Evolutionary conservation across 1,140 invertebrate species (phyloP), one percentile per base, ranked within the genome.

Genomic region (Leptinotarsa undecemlineata): DNA sequence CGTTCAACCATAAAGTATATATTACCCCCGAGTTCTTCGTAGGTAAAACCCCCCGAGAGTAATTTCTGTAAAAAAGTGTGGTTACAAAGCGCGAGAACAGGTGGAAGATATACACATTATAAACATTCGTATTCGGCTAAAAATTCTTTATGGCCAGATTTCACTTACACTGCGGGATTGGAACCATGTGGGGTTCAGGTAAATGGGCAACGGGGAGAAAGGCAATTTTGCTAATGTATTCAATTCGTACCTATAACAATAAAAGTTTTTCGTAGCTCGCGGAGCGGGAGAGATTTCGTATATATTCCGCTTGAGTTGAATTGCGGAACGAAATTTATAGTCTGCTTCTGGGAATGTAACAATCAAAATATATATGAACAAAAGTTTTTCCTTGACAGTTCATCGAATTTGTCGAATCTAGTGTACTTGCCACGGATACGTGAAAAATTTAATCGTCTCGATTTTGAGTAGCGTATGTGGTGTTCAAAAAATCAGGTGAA

Each of bases 101-200:
- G 77, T 78, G 77, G 77, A 78, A 77, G 77, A 77, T 73, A 77
- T 77, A 75, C 68, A 71, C 73, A 77, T 75, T 77, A 74, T 77
- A 78, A 78, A 78, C 73, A 78, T 76, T 78, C 72, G 72, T 63
- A 78, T 78, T 73, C 73, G 71, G 77, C 74, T 78, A 73, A 78
- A 76, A 77, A 72, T 72, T 64, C 62, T 72, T 72, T 72, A 72
- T 64, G 61, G 62, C 26, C 60, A 21, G 71, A 72, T 64, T 72
- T 64, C 71, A 64, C 51, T 61, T 69, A 69, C 48, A 69, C 48
- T 42, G 26, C 42, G 33, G 71, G 74, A 75, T 75, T 75, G 74
- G 61, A 75, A 71, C 60, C 74, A 75, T 75, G 61, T 75, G 74
- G 48, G 74, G 62, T 48, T n/a, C 71, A 72, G 71, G 71, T 72